Evolutionary conservation across 1,140 invertebrate species (phyloP).

Genomic region (Hestina assimilis): DNA sequence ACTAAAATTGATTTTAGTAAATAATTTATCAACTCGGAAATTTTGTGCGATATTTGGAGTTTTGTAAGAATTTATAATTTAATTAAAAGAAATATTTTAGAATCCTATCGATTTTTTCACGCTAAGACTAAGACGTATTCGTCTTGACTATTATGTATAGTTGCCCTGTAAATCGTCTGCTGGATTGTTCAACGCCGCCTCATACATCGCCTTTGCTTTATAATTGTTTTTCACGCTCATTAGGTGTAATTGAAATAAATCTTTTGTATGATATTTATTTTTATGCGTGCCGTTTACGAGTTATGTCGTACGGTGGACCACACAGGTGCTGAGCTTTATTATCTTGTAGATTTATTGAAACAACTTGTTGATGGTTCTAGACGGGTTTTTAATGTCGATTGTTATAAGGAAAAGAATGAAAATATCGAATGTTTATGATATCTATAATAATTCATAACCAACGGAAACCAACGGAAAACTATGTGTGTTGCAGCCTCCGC

Average conservation of each 20-base stretch:
- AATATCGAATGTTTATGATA: not conserved
- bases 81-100: no score
- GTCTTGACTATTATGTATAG: conserved; percentile 7
- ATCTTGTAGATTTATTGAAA: not conserved
- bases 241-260: conserved; percentile 69
- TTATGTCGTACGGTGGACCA: conserved; percentile 20
- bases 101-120: not conserved
- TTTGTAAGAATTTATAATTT: no score
- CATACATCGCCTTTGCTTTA: conserved; percentile 50
- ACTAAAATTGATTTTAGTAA: no score
- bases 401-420: not conserved
- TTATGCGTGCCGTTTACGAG: conserved; percentile 21
- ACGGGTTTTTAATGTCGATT: not conserved
- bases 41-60: no score
- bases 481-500: no score
- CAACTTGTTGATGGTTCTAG: not conserved
- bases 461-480: no score
- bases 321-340: conserved; percentile 4
- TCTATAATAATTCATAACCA: no score
- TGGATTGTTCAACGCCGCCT: conserved; percentile 51
- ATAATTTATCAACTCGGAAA: no score
- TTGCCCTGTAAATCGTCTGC: conserved; percentile 9
- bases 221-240: conserved; percentile 76
- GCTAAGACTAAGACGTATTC: not conserved
- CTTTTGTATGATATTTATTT: conserved; percentile 61